These are phyloP conservation scores for Upupa epops DNA, from an alignment of 2,113 vertebrate genomes.

Conservation along the genomic window DNA sequence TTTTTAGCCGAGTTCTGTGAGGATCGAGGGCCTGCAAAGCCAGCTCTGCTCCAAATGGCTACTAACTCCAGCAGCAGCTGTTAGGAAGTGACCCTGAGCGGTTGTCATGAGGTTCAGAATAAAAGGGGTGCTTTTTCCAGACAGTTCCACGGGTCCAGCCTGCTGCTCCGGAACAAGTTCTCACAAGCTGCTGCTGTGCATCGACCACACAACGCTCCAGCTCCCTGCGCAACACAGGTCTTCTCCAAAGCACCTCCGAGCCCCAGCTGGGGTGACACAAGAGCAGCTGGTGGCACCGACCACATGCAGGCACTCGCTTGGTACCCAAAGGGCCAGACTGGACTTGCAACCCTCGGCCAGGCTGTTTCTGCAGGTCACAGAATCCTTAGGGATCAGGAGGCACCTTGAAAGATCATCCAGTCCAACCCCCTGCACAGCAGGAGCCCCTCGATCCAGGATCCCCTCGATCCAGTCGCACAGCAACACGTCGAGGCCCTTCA, in stretches of 20 bases:
- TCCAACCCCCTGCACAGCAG: too few relatives aligned
- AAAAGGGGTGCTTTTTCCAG: neutral
- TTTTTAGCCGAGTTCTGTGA: neutral
- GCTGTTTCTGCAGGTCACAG: neutral
- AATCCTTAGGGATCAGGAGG: too few relatives aligned
- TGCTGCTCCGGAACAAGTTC: neutral
- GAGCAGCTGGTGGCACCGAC: neutral
- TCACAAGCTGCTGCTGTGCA: neutral
- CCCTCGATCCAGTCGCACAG: too few relatives aligned
- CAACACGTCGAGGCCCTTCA: neutral
- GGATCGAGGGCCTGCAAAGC: neutral
- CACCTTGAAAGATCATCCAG: too few relatives aligned
- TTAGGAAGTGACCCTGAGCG: neutral
- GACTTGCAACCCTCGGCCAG: neutral
- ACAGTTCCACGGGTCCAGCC: neutral
- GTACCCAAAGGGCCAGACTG: rapidly evolving
- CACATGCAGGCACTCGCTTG: neutral
- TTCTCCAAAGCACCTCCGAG: neutral
- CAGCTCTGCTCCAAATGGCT: neutral
- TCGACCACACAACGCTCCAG: neutral
- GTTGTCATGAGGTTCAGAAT: neutral
- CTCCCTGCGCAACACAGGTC: neutral
- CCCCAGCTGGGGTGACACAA: neutral
- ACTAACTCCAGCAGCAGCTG: neutral
- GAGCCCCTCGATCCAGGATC: too few relatives aligned